A percentile compares a stretch with the other conserved stretches of the same genome.
These are phyloP conservation scores for Lepidurus apus DNA, from an alignment of 1,140 invertebrate species.

Conservation along the genomic window DNA sequence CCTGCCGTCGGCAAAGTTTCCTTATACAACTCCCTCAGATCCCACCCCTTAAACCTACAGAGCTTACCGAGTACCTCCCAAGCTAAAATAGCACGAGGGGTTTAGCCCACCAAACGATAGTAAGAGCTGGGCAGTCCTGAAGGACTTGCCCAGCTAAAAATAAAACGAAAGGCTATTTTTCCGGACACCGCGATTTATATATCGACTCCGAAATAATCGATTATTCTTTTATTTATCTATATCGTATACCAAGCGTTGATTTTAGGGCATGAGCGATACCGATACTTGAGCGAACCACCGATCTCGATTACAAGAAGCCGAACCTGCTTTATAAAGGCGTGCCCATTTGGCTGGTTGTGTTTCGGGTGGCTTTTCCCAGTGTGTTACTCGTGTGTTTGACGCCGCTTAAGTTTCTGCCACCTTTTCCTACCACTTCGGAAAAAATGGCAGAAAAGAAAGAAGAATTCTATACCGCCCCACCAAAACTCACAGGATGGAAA, in stretches of 20 bases:
- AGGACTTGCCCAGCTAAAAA: no score
- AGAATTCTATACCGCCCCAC: conserved; percentile 65
- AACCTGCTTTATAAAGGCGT: conserved; percentile 19
- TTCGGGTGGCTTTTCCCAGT: neutral
- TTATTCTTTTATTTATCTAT: no score
- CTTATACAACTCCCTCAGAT: no score
- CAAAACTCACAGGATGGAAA: conserved; percentile 63
- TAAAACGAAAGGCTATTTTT: conserved; percentile 1
- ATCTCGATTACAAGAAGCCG: neutral
- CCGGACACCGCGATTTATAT: neutral
- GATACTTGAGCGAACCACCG: neutral
- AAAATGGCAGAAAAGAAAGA: conserved; percentile 40
- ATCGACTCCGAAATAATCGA: neutral
- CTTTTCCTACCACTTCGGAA: conserved; percentile 24
- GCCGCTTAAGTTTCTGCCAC: neutral
- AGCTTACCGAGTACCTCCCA: no score
- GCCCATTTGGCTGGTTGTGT: neutral
- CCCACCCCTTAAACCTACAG: no score
- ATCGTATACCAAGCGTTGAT: no score
- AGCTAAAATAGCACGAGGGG: no score
- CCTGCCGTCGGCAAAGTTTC: no score
- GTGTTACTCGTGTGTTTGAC: neutral
- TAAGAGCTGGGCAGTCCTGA: no score
- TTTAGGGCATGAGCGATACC: no score
- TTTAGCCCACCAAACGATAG: no score